Evolutionary conservation across 2,797 vertebrate species (phyloP).

Genomic region (Trematomus bernacchii): DNA sequence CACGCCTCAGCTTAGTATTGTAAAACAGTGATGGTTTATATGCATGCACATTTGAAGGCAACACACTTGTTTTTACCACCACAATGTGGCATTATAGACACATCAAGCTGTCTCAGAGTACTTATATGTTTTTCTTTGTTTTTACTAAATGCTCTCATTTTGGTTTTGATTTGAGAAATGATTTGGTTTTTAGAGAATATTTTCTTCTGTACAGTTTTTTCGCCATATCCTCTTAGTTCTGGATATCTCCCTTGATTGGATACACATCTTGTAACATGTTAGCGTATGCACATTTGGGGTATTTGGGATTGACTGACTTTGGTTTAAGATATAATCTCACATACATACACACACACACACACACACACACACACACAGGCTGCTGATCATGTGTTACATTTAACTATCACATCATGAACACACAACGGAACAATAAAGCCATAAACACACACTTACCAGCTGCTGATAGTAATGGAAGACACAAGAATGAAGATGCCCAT

Average conservation of each 20-base stretch:
- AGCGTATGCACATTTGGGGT: background rate
- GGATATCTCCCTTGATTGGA: too few species aligned
- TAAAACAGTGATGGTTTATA: background rate
- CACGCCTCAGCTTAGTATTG: background rate
- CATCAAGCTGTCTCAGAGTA: background rate
- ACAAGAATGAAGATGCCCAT: slow-evolving; percentile 49
- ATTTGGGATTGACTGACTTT: slow-evolving; percentile 18
- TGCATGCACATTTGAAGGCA: background rate
- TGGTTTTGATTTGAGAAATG: background rate
- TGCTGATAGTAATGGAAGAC: slow-evolving; percentile 50
- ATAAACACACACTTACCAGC: slow-evolving; percentile 32
- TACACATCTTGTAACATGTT: background rate
- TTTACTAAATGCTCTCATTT: background rate
- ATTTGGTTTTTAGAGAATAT: too few species aligned
- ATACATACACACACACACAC: background rate
- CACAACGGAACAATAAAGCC: slow-evolving; percentile 16
- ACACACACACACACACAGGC: slow-evolving; percentile 2
- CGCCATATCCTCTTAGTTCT: too few species aligned
- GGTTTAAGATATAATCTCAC: slow-evolving; percentile 7
- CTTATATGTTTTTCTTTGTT: background rate
- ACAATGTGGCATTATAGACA: background rate
- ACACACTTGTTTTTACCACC: background rate
- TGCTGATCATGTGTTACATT: slow-evolving; percentile 13
- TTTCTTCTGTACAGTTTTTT: too few species aligned
- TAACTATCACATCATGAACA: slow-evolving; percentile 12